phyloP scores from a whole-genome alignment of 2,113 vertebrate genomes.

The Noturus placidus region DNA sequence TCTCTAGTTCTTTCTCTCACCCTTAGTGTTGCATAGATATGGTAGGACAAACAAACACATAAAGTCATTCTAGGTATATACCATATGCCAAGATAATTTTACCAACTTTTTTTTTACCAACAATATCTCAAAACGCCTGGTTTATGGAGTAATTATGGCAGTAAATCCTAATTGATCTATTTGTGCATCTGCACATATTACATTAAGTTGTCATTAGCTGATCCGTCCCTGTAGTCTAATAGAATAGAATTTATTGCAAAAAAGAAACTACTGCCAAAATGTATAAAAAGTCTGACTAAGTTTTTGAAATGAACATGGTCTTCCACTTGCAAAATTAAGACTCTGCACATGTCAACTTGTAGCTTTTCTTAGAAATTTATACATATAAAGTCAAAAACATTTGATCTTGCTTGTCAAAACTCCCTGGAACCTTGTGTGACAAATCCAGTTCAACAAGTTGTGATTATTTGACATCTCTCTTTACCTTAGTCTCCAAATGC shows the following conservation, averaged over 20 bases:
- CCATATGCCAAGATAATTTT: background rate
- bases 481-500: background rate
- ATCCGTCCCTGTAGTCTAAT: background rate
- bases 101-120: background rate
- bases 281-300: background rate
- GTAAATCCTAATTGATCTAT: background rate
- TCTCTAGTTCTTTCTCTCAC: constrained; percentile 4
- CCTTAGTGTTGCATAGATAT: background rate
- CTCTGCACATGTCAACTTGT: background rate
- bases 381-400: background rate
- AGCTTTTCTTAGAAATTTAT: background rate
- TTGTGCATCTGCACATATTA: background rate
- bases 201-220: background rate
- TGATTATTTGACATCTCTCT: background rate
- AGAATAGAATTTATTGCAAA: background rate
- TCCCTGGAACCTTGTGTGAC: background rate
- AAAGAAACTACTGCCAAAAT: background rate
- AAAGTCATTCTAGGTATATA: background rate
- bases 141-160: background rate
- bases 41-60: background rate
- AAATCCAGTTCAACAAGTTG: background rate
- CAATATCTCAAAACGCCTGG: background rate
- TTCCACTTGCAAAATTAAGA: background rate
- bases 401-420: background rate
- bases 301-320: background rate